Conservation (phyloP, 2,113 vertebrate species). For the Irena cyanogastra region DNA sequence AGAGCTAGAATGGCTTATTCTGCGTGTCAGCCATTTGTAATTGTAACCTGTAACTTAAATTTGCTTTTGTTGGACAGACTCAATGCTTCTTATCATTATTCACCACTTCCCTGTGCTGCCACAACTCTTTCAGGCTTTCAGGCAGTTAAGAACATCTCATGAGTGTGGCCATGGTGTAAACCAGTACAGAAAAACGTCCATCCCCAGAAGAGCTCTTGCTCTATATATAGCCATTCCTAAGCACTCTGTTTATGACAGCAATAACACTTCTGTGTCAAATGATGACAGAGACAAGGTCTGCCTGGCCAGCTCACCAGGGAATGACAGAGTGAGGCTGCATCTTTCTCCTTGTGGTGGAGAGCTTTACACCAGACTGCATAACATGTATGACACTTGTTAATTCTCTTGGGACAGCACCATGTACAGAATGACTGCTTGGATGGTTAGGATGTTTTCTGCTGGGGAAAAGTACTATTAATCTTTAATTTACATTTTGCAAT, state of each 20-base stretch:
- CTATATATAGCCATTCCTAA: not conserved
- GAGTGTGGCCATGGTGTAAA: not conserved
- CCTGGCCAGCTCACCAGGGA: fast-evolving
- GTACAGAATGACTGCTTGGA: not conserved
- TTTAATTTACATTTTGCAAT: not conserved
- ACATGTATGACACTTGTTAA: not conserved
- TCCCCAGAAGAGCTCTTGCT: not conserved
- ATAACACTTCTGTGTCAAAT: not conserved
- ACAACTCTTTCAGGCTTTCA: not conserved
- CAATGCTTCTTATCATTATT: not conserved
- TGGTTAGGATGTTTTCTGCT: not conserved
- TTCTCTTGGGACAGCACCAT: not conserved
- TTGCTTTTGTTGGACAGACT: not conserved
- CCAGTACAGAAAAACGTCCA: not conserved
- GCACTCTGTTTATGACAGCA: not conserved
- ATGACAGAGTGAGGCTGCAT: not conserved
- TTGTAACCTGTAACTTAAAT: not conserved
- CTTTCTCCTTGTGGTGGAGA: not conserved
- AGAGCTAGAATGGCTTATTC: not conserved
- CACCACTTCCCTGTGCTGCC: not conserved
- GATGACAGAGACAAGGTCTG: not conserved
- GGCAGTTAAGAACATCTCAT: not conserved
- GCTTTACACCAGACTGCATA: not conserved
- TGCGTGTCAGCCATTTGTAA: not conserved
- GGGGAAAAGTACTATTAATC: not conserved